Conservation (phyloP, 2,113 vertebrate genomes). For the Rissa tridactyla region DNA sequence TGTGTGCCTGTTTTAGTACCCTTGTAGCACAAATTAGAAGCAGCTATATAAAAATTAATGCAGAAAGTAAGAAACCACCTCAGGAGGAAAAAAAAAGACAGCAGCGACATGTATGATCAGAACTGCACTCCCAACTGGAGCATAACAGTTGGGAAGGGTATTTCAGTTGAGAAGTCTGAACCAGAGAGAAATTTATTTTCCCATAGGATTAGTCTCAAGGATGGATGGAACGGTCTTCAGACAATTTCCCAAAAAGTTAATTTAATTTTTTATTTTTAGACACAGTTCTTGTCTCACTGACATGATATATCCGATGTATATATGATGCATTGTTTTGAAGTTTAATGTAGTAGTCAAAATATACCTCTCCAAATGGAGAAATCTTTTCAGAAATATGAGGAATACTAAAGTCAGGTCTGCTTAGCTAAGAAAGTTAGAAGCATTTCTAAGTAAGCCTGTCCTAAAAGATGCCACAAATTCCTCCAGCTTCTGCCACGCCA, state of each 20-base stretch:
- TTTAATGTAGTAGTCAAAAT: background rate
- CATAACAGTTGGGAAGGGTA: fast-evolving
- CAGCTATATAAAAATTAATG: background rate
- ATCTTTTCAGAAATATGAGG: background rate
- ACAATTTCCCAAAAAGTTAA: background rate
- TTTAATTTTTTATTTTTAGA: background rate
- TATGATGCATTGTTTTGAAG: background rate
- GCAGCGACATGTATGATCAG: background rate
- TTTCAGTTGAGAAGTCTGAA: background rate
- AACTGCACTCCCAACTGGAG: background rate
- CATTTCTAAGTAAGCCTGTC: background rate
- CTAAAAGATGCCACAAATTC: background rate
- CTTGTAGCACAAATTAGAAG: background rate
- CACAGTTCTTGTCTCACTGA: background rate
- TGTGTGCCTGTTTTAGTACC: background rate
- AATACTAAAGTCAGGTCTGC: background rate
- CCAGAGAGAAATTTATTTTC: background rate
- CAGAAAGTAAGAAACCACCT: background rate
- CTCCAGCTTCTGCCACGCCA: background rate
- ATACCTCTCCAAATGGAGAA: background rate
- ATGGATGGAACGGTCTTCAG: background rate
- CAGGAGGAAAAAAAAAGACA: background rate
- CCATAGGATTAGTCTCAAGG: background rate
- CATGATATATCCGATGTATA: background rate
- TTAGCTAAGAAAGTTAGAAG: background rate